Evolutionary conservation across 2,797 vertebrate species (phyloP).

Genomic region (Spondyliosoma cantharus): DNA sequence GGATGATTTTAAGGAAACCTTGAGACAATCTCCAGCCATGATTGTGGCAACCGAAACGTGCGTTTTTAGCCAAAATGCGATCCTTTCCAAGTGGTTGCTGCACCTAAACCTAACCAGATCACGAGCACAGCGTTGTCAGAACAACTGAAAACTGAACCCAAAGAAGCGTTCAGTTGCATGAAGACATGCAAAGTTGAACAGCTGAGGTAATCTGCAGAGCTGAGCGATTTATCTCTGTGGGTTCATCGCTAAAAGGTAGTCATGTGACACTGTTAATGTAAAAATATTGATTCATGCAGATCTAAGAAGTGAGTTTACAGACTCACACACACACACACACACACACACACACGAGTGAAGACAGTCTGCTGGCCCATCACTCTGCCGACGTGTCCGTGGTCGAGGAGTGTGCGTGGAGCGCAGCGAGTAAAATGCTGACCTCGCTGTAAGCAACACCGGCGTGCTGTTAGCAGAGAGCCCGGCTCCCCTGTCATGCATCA

Average conservation of each 20-base stretch:
- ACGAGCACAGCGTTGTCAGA: too few species aligned
- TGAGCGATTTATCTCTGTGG: not conserved
- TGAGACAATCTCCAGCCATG: too few species aligned
- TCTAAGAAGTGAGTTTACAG: not conserved
- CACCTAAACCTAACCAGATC: too few species aligned
- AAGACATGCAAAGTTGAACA: too few species aligned
- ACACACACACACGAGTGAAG: conserved; percentile 29
- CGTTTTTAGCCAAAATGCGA: too few species aligned
- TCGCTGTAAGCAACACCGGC: conserved; percentile 49
- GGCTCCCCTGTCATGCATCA: conserved; percentile 69
- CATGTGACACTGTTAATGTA: not conserved
- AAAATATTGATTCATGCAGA: not conserved
- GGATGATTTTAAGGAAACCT: too few species aligned
- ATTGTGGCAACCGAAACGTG: too few species aligned
- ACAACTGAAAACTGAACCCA: not conserved
- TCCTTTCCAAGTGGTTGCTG: too few species aligned
- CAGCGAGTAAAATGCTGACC: conserved; percentile 68
- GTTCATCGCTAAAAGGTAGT: not conserved
- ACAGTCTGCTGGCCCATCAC: conserved; percentile 35
- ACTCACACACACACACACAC: conserved; percentile 2
- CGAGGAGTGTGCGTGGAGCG: not conserved
- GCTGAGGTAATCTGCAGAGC: not conserved
- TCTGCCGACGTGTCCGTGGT: conserved; percentile 37
- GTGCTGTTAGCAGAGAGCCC: conserved; percentile 50
- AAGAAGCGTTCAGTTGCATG: too few species aligned